Conservation (phyloP, 2,888 invertebrate genomes). For the Gerosis bhagava region DNA sequence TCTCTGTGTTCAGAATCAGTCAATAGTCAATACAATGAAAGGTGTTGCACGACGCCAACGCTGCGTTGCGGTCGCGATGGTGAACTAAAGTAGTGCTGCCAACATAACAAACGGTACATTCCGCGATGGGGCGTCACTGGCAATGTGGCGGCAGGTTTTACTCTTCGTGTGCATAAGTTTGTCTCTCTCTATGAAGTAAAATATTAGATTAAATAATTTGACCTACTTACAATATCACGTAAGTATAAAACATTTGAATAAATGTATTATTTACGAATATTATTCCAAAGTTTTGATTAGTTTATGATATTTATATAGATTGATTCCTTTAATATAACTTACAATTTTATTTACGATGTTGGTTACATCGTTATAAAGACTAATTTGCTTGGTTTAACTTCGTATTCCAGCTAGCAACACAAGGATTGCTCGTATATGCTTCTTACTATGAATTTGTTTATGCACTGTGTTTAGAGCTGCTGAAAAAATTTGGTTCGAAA, state of each 20-base stretch:
- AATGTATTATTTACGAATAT: not conserved
- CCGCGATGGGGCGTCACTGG: constrained; percentile 72
- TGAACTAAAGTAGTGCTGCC: constrained; percentile 74
- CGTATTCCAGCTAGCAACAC: too few species aligned
- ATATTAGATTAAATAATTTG: constrained; percentile 36
- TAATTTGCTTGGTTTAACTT: too few species aligned
- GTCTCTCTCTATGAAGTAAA: constrained; percentile 50
- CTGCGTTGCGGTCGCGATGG: constrained; percentile 81
- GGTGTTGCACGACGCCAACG: constrained; percentile 86
- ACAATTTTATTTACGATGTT: too few species aligned
- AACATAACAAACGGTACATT: constrained; percentile 62
- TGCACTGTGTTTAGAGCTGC: too few species aligned
- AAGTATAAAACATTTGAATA: constrained; percentile 7
- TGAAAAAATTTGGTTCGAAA: too few species aligned
- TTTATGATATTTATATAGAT: too few species aligned
- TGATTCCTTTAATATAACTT: too few species aligned
- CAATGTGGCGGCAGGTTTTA: constrained; percentile 66
- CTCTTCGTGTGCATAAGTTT: constrained; percentile 52
- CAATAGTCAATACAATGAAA: constrained; percentile 89
- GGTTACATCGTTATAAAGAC: too few species aligned
- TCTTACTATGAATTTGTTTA: too few species aligned
- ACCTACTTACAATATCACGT: constrained; percentile 35
- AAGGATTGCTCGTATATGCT: too few species aligned
- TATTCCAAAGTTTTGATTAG: not conserved
- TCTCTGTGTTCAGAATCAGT: constrained; percentile 84